Conservation (phyloP, 2,797 vertebrate genomes). For the Gobionotothen gibberifrons region DNA sequence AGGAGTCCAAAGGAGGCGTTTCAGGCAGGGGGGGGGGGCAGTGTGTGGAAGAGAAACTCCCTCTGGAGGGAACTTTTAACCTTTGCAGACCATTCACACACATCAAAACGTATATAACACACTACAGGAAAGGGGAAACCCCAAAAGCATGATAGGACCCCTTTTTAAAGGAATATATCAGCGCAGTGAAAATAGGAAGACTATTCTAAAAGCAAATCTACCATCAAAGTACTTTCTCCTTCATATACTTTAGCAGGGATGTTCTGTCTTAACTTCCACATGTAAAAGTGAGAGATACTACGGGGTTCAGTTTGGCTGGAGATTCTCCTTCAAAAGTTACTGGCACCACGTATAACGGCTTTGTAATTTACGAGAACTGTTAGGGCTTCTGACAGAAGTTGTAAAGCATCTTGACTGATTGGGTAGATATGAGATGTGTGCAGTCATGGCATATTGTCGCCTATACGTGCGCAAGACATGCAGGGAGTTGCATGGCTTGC, state of each 20-base stretch:
- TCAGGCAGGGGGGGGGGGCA: too few species aligned
- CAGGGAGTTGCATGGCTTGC: constrained; percentile 67
- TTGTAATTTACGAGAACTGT: constrained; percentile 81
- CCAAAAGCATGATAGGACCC: too few species aligned
- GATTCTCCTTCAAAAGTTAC: constrained; percentile 86
- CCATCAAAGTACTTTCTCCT: constrained; percentile 50
- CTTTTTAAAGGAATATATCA: constrained; percentile 43
- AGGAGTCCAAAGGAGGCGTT: too few species aligned
- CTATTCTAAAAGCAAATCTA: constrained; percentile 51
- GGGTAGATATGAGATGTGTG: constrained; percentile 80
- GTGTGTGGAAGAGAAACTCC: too few species aligned
- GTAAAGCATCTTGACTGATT: constrained; percentile 86
- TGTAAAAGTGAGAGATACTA: constrained; percentile 50
- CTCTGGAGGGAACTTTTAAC: too few species aligned
- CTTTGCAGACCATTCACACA: too few species aligned
- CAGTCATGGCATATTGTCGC: constrained; percentile 79
- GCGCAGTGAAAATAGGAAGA: constrained; percentile 41
- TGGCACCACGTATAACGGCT: constrained; percentile 79
- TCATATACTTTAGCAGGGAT: constrained; percentile 28
- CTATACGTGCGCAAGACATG: constrained; percentile 61
- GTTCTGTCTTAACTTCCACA: constrained; percentile 38
- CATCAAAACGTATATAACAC: too few species aligned
- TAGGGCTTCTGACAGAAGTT: constrained; percentile 80
- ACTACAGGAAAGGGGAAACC: too few species aligned
- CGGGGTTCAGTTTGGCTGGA: constrained; percentile 57